Evolutionary conservation across 2,113 vertebrate genomes (phyloP), one percentile per base, ranked within the genome.

Genomic region (Toxotes jaculatrix): DNA sequence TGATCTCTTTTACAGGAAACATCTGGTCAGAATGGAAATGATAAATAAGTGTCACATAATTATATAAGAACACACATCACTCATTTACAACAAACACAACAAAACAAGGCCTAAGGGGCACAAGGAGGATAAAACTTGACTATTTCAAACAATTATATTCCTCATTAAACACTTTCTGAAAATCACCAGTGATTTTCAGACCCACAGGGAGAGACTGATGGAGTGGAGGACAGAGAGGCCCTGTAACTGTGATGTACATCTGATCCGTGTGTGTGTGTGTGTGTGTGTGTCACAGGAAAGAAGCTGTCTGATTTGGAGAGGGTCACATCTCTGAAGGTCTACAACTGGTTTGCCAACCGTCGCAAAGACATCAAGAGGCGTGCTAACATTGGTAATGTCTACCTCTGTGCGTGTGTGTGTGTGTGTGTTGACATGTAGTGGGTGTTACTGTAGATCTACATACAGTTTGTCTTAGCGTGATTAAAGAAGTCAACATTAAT

Each of bases 271-370:
- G 27, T 70, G 5, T 90, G 32, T 23, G 10, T 38, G 4, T 59
- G 43, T 85, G 13, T 57, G 38, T 80, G 23, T 62, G 1, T 90
- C 67, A 45, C 89, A 99, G 98, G 98, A 78, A 99, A 98, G 93
- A 99, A 99, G 72, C 95, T 99, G 74, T 98, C 97, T 0, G 98
- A 99, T 92, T 90, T 99, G 93, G 98, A 99, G 93, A 95, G 97
- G 86, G 98, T 99, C n/a, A 99, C 98, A 21, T 98, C 98, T 86
- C 95, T 99, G 42, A 99, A 99, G 92, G 98, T 99, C 32, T 99
- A 99, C 95, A 99, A 99, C 86, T 99, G 98, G 98, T 99, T 99
- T 90, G 98, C 98, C 79, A 99, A 99, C 91, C 96, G 98, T 66
- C 95, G 98, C 90, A 99, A 99, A 96, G 98, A 99, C 88, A 98